Conservation (phyloP, 2,888 invertebrate genomes). For the Pecten maximus region DNA sequence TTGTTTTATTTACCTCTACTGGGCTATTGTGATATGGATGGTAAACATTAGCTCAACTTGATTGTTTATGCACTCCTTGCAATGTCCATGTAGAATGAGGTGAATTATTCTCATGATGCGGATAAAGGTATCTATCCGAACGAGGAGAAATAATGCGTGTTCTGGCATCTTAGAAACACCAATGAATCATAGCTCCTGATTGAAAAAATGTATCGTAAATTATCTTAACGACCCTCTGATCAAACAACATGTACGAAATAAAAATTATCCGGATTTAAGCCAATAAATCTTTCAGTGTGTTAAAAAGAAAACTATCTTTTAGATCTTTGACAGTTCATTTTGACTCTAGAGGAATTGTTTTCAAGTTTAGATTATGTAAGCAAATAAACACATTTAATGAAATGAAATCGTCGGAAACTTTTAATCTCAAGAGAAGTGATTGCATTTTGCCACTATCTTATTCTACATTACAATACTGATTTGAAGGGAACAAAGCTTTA, state of each 20-base stretch:
- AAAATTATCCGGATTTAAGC: background rate
- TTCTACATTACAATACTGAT: no score
- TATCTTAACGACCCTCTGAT: background rate
- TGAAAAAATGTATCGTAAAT: background rate
- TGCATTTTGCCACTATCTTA: background rate
- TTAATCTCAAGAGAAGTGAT: background rate
- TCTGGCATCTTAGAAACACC: background rate
- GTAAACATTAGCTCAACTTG: no score
- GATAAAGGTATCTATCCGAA: no score
- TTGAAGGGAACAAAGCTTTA: no score
- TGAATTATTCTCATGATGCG: background rate
- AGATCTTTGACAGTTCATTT: background rate
- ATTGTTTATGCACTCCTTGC: no score
- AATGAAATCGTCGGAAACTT: background rate
- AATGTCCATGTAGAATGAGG: background rate
- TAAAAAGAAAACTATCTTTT: background rate
- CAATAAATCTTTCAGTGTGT: background rate
- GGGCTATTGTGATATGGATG: no score
- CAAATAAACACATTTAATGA: background rate
- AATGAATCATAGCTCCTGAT: background rate
- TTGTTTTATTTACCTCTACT: no score
- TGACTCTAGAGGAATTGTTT: background rate
- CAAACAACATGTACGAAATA: background rate
- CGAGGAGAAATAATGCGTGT: background rate
- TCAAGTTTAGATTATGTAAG: background rate